A percentile compares a stretch with the other conserved stretches of the same genome.
phyloP scores from a whole-genome alignment of 2,888 invertebrate species.

The Hypomecis atomaria region DNA sequence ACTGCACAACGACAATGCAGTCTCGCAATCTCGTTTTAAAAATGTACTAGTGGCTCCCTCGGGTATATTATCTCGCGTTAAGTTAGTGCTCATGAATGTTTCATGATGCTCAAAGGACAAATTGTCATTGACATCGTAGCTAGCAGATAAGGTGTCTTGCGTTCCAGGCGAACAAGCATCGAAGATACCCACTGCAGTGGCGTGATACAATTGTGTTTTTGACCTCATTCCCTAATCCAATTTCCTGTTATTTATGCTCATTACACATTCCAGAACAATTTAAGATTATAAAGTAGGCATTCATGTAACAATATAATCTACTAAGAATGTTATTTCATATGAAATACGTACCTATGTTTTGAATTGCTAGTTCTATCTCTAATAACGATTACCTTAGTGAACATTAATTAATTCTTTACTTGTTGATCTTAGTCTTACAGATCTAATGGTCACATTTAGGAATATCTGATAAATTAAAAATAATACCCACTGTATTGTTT shows the following conservation, averaged over 20 bases:
- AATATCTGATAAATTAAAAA: too few species aligned
- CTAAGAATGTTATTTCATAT: too few species aligned
- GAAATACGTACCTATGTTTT: too few species aligned
- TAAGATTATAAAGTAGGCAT: constrained; percentile 9
- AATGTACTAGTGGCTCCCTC: background rate
- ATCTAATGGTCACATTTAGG: too few species aligned
- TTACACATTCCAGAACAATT: constrained; percentile 33
- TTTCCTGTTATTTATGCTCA: constrained; percentile 38
- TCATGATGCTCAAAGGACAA: constrained; percentile 21
- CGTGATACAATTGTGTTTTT: constrained; percentile 28
- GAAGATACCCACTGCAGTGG: background rate
- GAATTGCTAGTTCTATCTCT: too few species aligned
- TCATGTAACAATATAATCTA: background rate
- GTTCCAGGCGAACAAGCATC: constrained; percentile 5
- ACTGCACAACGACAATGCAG: background rate
- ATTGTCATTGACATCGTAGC: constrained; percentile 26
- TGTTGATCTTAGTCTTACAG: too few species aligned
- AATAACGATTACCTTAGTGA: too few species aligned
- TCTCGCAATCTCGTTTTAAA: background rate
- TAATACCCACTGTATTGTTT: background rate
- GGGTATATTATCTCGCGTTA: background rate
- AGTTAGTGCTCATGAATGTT: constrained; percentile 19
- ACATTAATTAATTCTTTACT: too few species aligned
- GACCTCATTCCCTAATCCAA: constrained; percentile 41
- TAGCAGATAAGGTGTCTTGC: constrained; percentile 17